phyloP scores from a whole-genome alignment of 2,888 invertebrate genomes.

The Hylaea fasciaria region DNA sequence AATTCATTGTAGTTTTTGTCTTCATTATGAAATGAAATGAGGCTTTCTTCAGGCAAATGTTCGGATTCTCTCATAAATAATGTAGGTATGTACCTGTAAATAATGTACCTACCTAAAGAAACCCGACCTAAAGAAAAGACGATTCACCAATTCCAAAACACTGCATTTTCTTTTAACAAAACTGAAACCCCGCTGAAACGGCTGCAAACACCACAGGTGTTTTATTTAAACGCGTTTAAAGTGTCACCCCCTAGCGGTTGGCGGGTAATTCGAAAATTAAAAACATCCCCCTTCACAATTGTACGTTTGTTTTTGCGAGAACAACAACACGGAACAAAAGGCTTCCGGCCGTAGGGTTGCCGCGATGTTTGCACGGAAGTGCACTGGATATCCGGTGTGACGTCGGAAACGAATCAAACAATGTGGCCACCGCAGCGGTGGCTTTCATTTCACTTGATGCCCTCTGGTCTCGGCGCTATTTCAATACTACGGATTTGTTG shows the following conservation, averaged over 20 bases:
- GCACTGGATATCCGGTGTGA: constrained; percentile 5
- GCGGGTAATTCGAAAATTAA: constrained; percentile 47
- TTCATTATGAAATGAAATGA: too few species aligned
- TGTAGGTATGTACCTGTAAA: too few species aligned
- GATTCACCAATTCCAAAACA: neutral
- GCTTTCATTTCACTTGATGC: neutral
- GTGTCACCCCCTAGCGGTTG: constrained; percentile 30
- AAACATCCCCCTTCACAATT: constrained; percentile 37
- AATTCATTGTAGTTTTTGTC: too few species aligned
- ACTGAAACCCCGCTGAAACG: too few species aligned
- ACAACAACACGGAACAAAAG: constrained; percentile 42
- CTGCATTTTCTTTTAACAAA: neutral
- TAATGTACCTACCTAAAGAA: too few species aligned
- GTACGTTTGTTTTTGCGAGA: constrained; percentile 38
- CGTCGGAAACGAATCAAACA: neutral
- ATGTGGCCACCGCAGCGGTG: neutral
- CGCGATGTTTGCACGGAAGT: constrained; percentile 11
- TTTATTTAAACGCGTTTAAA: constrained; percentile 21
- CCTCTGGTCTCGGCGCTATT: too few species aligned
- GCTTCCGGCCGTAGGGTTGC: constrained; percentile 27
- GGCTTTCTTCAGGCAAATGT: too few species aligned
- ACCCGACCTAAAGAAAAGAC: too few species aligned
- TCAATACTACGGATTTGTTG: too few species aligned
- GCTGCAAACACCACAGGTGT: constrained; percentile 28
- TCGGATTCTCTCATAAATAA: too few species aligned